These are phyloP conservation scores for Centropristis striata DNA, from an alignment of 2,113 vertebrate genomes.

Conservation along the genomic window DNA sequence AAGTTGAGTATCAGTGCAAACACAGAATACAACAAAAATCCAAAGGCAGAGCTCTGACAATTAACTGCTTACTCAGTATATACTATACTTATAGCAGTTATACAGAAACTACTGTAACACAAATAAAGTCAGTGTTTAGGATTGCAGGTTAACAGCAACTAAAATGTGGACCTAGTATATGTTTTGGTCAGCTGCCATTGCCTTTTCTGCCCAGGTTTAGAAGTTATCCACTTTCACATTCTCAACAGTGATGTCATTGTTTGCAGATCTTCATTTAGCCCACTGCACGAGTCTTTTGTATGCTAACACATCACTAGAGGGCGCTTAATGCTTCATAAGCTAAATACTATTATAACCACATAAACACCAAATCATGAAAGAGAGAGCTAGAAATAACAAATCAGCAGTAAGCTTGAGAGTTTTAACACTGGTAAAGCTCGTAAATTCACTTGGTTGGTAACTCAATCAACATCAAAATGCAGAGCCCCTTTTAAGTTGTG, in stretches of 20 bases:
- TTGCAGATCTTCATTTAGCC: not conserved
- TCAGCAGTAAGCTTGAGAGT: not conserved
- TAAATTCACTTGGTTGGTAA: too few relatives aligned
- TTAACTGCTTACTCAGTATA: not conserved
- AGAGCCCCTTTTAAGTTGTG: not conserved
- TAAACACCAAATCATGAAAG: not conserved
- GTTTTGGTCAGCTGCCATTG: not conserved
- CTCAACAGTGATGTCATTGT: not conserved
- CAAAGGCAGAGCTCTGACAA: not conserved
- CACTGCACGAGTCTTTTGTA: not conserved
- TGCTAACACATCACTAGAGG: constrained; percentile 33
- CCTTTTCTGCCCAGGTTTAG: not conserved
- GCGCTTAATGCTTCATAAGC: not conserved
- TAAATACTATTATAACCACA: not conserved
- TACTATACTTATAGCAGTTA: not conserved
- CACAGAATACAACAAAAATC: not conserved
- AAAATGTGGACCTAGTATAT: not conserved
- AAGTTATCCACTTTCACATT: not conserved
- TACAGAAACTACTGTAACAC: not conserved
- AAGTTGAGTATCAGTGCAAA: constrained; percentile 7
- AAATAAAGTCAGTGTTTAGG: not conserved
- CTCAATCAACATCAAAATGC: not conserved
- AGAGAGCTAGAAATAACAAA: not conserved
- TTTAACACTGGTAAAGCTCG: not conserved
- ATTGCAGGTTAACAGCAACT: not conserved